Percentiles rank a stretch among this genome's conserved stretches.
Evolutionary conservation across 1,140 invertebrate species (phyloP).

Genomic region (Panagrolaimus sp.): DNA sequence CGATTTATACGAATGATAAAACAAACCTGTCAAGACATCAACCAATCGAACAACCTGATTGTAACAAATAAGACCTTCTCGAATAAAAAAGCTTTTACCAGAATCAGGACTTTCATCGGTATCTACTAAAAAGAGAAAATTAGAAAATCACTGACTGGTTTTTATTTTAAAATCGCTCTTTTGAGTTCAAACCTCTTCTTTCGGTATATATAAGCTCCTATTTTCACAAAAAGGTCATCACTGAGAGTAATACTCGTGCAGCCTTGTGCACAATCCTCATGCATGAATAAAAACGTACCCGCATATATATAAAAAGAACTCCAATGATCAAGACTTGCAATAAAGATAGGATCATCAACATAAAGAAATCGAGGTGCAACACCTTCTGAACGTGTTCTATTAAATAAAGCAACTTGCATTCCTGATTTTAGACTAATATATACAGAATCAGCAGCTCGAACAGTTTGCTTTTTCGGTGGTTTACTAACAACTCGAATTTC

Average conservation of each 20-base stretch:
- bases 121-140: neutral
- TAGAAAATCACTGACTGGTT: no score
- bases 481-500: conserved; percentile 8
- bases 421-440: neutral
- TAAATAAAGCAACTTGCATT: neutral
- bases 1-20: no score
- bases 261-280: no score
- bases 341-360: neutral
- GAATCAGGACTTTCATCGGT: neutral
- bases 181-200: no score
- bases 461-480: conserved; percentile 2
- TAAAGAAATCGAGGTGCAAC: neutral
- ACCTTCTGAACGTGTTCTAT: neutral
- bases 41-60: neutral
- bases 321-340: neutral
- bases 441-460: neutral
- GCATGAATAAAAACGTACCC: no score
- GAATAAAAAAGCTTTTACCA: neutral
- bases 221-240: no score
- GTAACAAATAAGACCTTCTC: neutral
- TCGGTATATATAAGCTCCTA: no score
- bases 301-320: neutral
- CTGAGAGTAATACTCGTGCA: no score
- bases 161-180: neutral
- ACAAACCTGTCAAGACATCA: neutral